phyloP scores from a whole-genome alignment of 2,113 vertebrate species.

The Eretmochelys imbricata region DNA sequence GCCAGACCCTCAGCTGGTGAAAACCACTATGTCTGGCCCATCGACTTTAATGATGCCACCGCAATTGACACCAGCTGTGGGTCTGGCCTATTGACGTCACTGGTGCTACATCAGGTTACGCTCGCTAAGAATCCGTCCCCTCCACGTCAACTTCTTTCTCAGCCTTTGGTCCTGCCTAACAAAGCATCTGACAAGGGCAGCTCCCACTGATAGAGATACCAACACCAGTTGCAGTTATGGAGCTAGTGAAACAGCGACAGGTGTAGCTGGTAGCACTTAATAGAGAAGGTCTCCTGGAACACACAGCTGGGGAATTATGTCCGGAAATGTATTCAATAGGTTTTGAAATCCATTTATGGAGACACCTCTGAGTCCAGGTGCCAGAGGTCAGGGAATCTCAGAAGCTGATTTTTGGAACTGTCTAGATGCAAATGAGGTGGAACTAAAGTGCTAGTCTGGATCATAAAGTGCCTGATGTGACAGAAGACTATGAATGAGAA shows the following conservation, averaged over 20 bases:
- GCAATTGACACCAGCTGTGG: too few species aligned
- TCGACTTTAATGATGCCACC: too few species aligned
- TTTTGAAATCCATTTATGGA: constrained; percentile 14
- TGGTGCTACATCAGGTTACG: too few species aligned
- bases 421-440: neutral
- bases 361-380: neutral
- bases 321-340: neutral
- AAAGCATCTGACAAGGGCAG: neutral
- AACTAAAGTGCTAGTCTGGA: neutral
- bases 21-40: neutral
- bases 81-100: too few species aligned
- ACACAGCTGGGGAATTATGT: neutral
- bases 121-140: neutral
- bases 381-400: neutral
- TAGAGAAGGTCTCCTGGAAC: neutral
- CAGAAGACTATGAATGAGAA: neutral
- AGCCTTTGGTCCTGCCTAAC: neutral
- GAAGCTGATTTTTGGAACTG: neutral
- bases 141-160: neutral
- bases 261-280: neutral
- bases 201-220: neutral
- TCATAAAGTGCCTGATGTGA: neutral
- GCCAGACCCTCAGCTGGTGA: neutral
- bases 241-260: neutral
- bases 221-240: neutral